Base-by-base conservation (phyloP, 1,140 invertebrate genomes). In the Oryzaephilus surinamensis region DNA sequence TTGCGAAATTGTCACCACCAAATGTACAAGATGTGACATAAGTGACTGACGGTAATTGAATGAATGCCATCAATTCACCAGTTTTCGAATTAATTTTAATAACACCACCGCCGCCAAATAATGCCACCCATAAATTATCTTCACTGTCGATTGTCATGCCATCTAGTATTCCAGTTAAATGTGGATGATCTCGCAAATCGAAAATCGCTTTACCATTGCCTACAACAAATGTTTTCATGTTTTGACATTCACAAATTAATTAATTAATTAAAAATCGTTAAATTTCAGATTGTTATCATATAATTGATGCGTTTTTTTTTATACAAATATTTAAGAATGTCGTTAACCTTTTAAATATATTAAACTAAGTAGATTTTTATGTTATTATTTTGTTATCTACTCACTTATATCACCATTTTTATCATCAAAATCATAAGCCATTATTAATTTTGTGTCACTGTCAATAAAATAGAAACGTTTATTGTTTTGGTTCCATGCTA, bases 21-120 rank as follows among this genome's bases (percentile, higher is more conserved):
- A 83, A 92, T 35, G 79, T 76, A 0, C 72, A 74, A 0, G 84
- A 88, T 0, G 86, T 89, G 3, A 83, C 73, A 52, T 81, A 73
- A 32, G 69, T 65, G 2, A 76, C 74, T 6, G 83, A 83, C n/a
- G n/a, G n/a, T n/a, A 6, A 84, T 65, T 2, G 71, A 52, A 1
- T 86, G 51, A 16, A 61, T 63, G 28, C 60, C 2, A 84, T 46
- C 2, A 80, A 38, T 34, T 67, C 57, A n/a, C 68, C 66, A 41
- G 63, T 53, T 26, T 32, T 48, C 1, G 68, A 63, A 56, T 76
- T 61, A 5, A 77, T 61, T 15, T 68, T 62, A 18, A 76, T 56
- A 5, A 74, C 68, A 48, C 61, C 48, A 16, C 54, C 51, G 10
- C 65, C 67, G n/a, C 59, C 62, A 43, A 60, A 76, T 32, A 67